A percentile compares a stretch with the other conserved stretches of the same genome.
phyloP scores from a whole-genome alignment of 2,888 invertebrate genomes.

The Stenolophus ochropezus region DNA sequence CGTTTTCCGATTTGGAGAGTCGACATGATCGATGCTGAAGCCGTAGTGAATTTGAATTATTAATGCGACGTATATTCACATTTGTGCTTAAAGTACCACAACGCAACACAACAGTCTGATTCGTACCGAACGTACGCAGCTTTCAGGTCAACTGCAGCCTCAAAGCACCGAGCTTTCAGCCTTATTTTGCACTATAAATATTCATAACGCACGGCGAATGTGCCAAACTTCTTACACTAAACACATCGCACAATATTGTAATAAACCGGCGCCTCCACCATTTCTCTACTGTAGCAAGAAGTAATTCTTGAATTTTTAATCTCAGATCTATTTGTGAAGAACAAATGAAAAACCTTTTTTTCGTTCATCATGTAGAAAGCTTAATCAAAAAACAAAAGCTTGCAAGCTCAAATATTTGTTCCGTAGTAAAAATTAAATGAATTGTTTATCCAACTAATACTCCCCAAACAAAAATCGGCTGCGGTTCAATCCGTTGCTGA shows the following conservation, averaged over 20 bases:
- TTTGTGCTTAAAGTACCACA: slow-evolving; percentile 22
- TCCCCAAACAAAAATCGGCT: background rate
- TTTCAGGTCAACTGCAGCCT: background rate
- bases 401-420: slow-evolving; percentile 8
- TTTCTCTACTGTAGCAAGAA: too few relatives aligned
- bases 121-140: background rate
- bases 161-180: background rate
- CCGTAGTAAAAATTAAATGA: background rate
- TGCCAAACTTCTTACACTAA: background rate
- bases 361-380: background rate
- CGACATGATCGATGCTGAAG: background rate
- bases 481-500: background rate
- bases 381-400: background rate
- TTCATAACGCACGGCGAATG: background rate
- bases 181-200: background rate
- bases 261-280: too few relatives aligned
- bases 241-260: too few relatives aligned
- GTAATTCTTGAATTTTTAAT: background rate
- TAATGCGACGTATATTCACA: slow-evolving; percentile 14
- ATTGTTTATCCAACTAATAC: slow-evolving; percentile 6
- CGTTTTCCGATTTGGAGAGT: background rate
- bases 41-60: background rate
- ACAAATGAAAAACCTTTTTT: background rate
- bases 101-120: background rate
- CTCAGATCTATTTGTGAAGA: background rate